Evolutionary conservation across 2,113 vertebrate genomes (phyloP).

Genomic region (Engystomops pustulosus): DNA sequence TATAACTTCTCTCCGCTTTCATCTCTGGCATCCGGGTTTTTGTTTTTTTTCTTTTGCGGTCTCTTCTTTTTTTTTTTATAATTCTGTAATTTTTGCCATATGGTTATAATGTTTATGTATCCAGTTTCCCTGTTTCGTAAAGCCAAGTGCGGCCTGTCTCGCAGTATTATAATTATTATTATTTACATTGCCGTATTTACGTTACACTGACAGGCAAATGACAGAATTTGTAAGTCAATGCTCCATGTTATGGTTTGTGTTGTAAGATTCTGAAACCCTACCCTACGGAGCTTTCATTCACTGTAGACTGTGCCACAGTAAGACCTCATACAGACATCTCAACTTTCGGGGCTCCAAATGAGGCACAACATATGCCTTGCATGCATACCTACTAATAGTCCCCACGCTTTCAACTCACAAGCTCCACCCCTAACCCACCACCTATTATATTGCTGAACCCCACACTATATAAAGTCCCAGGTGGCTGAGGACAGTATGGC

Average conservation of each 20-base stretch:
- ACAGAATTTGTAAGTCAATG: slow-evolving; percentile 6
- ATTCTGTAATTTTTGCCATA: slow-evolving; percentile 41
- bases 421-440: too few species aligned
- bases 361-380: too few species aligned
- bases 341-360: too few species aligned
- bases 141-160: not conserved
- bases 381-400: too few species aligned
- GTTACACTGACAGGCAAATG: slow-evolving; percentile 19
- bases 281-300: too few species aligned
- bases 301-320: too few species aligned
- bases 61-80: not conserved
- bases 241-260: not conserved
- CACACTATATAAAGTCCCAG: too few species aligned
- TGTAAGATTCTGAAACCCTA: too few species aligned
- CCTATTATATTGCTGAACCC: too few species aligned
- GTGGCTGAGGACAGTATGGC: too few species aligned
- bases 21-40: slow-evolving; percentile 20
- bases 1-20: slow-evolving; percentile 1
- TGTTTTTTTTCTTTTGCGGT: not conserved
- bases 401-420: too few species aligned
- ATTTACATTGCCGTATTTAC: slow-evolving; percentile 12
- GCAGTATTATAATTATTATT: slow-evolving; percentile 12
- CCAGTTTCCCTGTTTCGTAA: not conserved
- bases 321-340: too few species aligned
- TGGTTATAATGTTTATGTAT: slow-evolving; percentile 41